Base-by-base conservation (phyloP, 2,797 vertebrate species). In the Pipistrellus nathusii region DNA sequence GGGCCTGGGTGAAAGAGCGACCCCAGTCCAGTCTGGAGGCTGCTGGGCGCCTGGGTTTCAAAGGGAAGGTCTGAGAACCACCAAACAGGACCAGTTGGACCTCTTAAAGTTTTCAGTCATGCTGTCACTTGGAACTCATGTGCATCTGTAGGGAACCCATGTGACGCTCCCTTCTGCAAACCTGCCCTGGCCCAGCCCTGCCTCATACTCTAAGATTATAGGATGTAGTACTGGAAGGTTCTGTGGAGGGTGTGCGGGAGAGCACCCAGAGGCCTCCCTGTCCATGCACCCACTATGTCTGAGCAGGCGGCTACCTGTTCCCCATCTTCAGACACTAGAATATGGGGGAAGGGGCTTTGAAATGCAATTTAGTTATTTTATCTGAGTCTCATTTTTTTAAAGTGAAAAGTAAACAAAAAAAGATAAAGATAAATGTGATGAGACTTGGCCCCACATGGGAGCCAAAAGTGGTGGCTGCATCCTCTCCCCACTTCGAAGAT, bases 401-500 rank as follows among this genome's bases (percentile, higher is more conserved):
- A 27, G 30, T 21, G 17, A 86, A 78, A 44, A 64, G 14, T 10
- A 73, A 59, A 41, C 13, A 72, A 53, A 72, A 77, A 55, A 76
- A 78, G 35, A 14, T 4, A 44, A 38, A 57, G 41, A 59, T 30
- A 20, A 57, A 8, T 0, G 30, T 30, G 25, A 25, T 21, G 27
- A 57, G 18, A 30, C 0, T 11, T 55, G 64, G 86, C 35, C 25
- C 15, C 18, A 4, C 11, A 8, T n/a, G 38, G 13, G 53, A 35
- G 59, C 2, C 2, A 44, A 27, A 35, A 14, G 59, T 46, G 20
- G 64, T 27, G 30, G 32, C 14, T 6, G n/a, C 13, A 13, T 18
- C 23, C 17, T 1, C 7, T 25, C 3, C 3, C 0, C 1, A 10
- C 53, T 66, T 12, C 20, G 23, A 35, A 68, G 55, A n/a, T 18